These are phyloP conservation scores for Coracias cyanogaster DNA, from an alignment of 2,797 vertebrate species.

Conservation along the genomic window DNA sequence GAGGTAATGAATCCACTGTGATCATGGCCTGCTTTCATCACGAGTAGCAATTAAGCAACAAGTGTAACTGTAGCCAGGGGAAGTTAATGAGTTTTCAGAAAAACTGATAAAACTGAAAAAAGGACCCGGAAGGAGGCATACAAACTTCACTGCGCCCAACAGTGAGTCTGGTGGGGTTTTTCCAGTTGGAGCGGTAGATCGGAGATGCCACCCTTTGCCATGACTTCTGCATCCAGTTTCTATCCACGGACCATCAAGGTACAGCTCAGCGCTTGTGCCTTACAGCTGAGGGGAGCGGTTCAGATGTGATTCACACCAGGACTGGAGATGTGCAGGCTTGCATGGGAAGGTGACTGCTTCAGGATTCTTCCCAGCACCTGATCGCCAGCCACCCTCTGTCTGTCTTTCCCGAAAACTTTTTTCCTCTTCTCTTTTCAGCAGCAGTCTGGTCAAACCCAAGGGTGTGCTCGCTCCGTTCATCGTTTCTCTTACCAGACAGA, in stretches of 20 bases:
- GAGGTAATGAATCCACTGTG: not conserved
- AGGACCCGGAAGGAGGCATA: not conserved
- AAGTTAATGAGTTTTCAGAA: conserved; percentile 26
- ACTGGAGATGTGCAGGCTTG: not conserved
- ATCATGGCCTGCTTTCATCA: not conserved
- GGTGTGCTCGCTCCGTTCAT: not conserved
- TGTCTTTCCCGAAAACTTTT: not conserved
- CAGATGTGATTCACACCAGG: not conserved
- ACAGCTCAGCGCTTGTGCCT: accelerated
- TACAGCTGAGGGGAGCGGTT: not conserved
- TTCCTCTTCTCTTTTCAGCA: not conserved
- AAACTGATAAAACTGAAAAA: conserved; percentile 12
- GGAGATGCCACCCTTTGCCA: not conserved
- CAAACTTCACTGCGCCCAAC: not conserved
- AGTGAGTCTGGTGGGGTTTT: not conserved
- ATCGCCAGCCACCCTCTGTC: not conserved
- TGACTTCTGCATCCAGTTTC: not conserved
- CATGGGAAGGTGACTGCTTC: not conserved
- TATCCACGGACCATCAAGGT: not conserved
- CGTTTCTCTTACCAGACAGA: not conserved
- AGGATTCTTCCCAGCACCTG: not conserved
- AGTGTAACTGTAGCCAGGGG: not conserved
- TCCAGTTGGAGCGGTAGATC: not conserved
- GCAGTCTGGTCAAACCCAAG: not conserved
- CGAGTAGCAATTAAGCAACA: not conserved